Conservation (phyloP, 1,140 invertebrate species). For the Phymastichus coffea region DNA sequence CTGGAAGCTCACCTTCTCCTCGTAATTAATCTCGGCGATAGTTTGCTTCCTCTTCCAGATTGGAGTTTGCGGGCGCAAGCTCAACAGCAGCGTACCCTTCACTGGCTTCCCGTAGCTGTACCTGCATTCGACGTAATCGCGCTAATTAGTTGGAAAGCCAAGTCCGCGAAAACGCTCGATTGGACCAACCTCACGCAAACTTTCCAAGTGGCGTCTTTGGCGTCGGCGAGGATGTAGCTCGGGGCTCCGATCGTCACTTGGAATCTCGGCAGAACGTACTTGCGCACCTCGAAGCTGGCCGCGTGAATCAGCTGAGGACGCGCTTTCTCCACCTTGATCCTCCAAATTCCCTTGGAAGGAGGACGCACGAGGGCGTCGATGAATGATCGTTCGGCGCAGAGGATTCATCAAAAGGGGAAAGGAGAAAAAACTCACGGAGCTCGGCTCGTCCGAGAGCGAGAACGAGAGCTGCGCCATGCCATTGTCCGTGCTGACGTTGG, state of each 20-base stretch:
- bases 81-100: constrained; percentile 59
- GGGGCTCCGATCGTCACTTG: constrained; percentile 65
- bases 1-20: constrained; percentile 41
- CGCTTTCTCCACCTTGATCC: constrained; percentile 55
- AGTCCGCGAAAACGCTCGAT: neutral
- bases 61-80: constrained; percentile 49
- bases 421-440: too few relatives aligned
- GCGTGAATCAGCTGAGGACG: constrained; percentile 47
- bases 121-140: constrained; percentile 46
- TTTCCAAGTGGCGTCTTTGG: constrained; percentile 57
- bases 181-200: constrained; percentile 63
- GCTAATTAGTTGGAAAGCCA: too few relatives aligned
- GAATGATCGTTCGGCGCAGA: too few relatives aligned
- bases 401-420: too few relatives aligned
- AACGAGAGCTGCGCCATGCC: constrained; percentile 61
- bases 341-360: constrained; percentile 58
- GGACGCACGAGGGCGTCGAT: too few relatives aligned
- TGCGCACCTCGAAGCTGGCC: constrained; percentile 61
- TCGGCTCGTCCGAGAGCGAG: constrained; percentile 59
- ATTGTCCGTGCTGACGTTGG: constrained; percentile 54
- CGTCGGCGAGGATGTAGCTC: constrained; percentile 59
- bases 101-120: constrained; percentile 76
- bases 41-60: constrained; percentile 51
- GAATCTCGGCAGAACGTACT: constrained; percentile 68
- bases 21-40: constrained; percentile 48